Conservation (phyloP, 2,797 vertebrate genomes). For the Galago senegalensis region DNA sequence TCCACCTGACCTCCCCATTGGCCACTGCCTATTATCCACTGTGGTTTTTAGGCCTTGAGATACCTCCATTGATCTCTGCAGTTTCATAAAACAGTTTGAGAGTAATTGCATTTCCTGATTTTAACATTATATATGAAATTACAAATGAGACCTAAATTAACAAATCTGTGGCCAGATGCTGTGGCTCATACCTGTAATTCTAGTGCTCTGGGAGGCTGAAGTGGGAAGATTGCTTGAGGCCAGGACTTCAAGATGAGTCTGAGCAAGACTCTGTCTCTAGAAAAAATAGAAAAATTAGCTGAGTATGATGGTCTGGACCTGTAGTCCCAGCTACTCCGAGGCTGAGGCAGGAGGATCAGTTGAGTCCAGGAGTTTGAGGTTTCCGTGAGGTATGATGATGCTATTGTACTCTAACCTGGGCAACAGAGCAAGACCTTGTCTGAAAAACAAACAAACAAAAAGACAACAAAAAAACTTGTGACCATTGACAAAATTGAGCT, state of each 20-base stretch:
- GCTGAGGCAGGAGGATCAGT: neutral
- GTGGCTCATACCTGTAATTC: neutral
- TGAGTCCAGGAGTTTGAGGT: neutral
- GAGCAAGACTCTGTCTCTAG: neutral
- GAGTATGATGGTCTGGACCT: neutral
- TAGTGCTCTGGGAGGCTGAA: neutral
- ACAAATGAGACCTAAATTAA: slow-evolving; percentile 10
- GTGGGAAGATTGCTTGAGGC: neutral
- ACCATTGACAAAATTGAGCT: neutral
- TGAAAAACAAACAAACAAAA: neutral
- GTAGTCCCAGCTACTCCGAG: neutral
- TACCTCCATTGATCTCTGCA: neutral
- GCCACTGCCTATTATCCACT: neutral
- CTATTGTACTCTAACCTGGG: neutral
- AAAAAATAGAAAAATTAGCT: neutral
- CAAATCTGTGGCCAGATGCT: neutral
- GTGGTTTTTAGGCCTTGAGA: neutral
- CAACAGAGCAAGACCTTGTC: neutral
- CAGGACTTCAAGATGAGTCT: neutral
- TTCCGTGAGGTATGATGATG: neutral
- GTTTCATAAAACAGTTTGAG: neutral
- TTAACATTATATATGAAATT: neutral
- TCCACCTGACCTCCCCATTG: neutral
- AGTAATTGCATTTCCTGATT: neutral
- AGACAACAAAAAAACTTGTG: neutral